Percentiles rank a stretch among this genome's conserved stretches.
Evolutionary conservation across 2,888 invertebrate species (phyloP).

Genomic region (Synergus japonicus): DNA sequence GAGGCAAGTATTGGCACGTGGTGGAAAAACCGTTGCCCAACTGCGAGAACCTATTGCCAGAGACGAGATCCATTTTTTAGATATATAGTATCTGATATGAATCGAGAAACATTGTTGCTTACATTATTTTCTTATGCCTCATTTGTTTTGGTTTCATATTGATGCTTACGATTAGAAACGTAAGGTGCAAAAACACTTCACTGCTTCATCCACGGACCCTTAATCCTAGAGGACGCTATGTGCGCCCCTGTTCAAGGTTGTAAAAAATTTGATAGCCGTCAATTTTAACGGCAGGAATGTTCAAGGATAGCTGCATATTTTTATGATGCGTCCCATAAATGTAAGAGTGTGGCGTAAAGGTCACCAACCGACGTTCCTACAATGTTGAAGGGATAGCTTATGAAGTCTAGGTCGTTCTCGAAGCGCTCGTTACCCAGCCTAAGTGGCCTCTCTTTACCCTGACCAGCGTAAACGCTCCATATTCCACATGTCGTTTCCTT

Average conservation of each 20-base stretch:
- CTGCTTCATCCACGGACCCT: background rate
- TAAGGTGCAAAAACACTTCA: background rate
- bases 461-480: conserved; percentile 47
- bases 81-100: background rate
- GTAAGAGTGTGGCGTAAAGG: conserved; percentile 19
- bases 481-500: conserved; percentile 34
- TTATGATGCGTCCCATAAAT: conserved; percentile 24
- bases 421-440: conserved; percentile 69
- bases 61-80: background rate
- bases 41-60: conserved; percentile 18
- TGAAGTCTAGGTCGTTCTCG: conserved; percentile 46
- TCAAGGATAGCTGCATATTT: conserved; percentile 34
- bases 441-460: conserved; percentile 66
- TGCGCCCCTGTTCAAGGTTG: background rate
- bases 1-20: conserved; percentile 41
- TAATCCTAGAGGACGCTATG: background rate
- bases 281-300: conserved; percentile 32
- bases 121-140: background rate
- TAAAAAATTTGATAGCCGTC: conserved; percentile 34
- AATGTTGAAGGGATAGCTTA: conserved; percentile 22
- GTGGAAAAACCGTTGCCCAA: conserved; percentile 47
- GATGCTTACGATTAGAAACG: background rate
- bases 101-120: background rate
- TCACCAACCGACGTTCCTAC: conserved; percentile 27
- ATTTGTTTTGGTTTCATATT: background rate